These are phyloP conservation scores for Sclerurus mexicanus DNA, from an alignment of 2,113 vertebrate species.

Conservation along the genomic window DNA sequence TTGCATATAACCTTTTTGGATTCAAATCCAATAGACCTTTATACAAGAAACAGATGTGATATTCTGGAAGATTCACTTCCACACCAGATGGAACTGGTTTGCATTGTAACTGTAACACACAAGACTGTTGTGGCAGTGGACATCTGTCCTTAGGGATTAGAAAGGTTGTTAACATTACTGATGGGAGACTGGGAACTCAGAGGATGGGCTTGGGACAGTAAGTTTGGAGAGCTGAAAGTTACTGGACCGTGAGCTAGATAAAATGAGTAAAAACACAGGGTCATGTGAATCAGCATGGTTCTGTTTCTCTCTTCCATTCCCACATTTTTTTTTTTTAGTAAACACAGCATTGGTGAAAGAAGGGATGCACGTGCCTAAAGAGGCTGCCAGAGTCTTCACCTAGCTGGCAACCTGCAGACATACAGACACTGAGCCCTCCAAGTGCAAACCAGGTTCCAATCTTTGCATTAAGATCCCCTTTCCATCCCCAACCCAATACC, in stretches of 20 bases:
- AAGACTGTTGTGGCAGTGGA: background rate
- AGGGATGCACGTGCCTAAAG: background rate
- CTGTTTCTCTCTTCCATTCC: background rate
- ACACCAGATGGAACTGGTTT: background rate
- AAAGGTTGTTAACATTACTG: background rate
- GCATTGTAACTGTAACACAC: background rate
- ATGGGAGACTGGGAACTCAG: background rate
- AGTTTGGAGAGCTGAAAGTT: background rate
- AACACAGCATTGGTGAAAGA: background rate
- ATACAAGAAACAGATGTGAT: background rate
- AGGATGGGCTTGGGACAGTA: background rate
- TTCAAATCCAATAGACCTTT: background rate
- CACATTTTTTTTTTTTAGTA: background rate
- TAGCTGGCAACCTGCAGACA: background rate
- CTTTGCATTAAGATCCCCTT: background rate
- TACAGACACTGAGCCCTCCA: background rate
- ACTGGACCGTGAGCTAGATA: background rate
- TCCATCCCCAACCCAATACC: background rate
- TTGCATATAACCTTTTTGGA: background rate
- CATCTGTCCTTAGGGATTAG: background rate
- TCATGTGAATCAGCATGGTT: background rate
- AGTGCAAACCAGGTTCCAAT: background rate
- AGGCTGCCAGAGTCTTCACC: background rate
- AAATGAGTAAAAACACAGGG: background rate
- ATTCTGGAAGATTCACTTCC: background rate